Conservation (phyloP, 2,113 vertebrate species). For the Zeus faber region DNA sequence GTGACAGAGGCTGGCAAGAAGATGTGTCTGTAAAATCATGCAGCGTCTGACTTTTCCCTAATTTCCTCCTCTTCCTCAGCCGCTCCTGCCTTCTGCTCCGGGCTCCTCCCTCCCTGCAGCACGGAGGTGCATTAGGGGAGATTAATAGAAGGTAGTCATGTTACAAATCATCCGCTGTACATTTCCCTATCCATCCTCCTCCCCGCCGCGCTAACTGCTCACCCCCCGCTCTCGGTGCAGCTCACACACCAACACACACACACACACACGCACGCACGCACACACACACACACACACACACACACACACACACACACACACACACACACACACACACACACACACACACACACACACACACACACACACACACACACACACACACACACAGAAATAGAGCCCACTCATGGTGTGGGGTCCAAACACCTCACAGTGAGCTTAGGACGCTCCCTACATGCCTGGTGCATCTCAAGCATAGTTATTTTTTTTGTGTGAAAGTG, state of each 20-base stretch:
- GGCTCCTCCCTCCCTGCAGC: constrained; percentile 25
- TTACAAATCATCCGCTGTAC: constrained; percentile 62
- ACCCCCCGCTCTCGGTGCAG: too few species aligned
- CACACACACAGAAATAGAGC: constrained; percentile 8
- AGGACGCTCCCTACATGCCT: too few species aligned
- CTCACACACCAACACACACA: neutral
- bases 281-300: neutral
- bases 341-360: too few species aligned
- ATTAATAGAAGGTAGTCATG: constrained; percentile 60
- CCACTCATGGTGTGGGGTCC: too few species aligned
- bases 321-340: neutral
- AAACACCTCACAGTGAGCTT: too few species aligned
- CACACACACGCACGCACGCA: neutral
- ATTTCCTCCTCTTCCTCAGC: constrained; percentile 25
- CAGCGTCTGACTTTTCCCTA: constrained; percentile 1
- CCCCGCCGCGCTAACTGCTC: too few species aligned
- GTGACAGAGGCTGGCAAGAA: neutral
- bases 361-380: too few species aligned
- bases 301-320: neutral
- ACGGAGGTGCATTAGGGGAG: constrained; percentile 45
- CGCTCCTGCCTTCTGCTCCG: constrained; percentile 5
- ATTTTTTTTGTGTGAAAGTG: too few species aligned
- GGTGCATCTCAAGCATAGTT: too few species aligned
- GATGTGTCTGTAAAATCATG: constrained; percentile 18
- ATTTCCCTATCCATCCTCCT: constrained; percentile 57